A percentile compares a stretch with the other conserved stretches of the same genome.
phyloP scores from a whole-genome alignment of 2,797 vertebrate species.

The Chrysocyon brachyurus region DNA sequence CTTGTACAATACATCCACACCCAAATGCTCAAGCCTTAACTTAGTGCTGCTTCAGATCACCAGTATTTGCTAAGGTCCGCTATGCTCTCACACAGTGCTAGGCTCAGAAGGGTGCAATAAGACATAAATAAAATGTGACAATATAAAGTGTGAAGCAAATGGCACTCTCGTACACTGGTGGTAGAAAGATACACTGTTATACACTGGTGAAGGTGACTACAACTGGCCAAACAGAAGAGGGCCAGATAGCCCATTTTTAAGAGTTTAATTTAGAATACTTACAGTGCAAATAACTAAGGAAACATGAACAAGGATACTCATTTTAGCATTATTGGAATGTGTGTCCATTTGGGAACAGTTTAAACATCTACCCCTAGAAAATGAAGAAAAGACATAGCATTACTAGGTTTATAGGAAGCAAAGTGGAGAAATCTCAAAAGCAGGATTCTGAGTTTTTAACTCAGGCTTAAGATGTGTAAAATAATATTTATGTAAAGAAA shows the following conservation, averaged over 20 bases:
- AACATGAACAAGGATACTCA: neutral
- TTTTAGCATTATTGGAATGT: neutral
- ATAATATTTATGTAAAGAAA: neutral
- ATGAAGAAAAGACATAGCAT: neutral
- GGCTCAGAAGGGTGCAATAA: neutral
- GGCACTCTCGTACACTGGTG: accelerated
- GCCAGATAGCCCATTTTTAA: neutral
- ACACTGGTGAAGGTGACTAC: neutral
- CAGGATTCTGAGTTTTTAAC: neutral
- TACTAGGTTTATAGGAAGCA: neutral
- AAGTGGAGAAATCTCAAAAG: neutral
- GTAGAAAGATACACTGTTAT: neutral
- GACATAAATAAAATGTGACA: neutral
- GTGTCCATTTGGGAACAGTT: neutral
- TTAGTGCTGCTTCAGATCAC: neutral
- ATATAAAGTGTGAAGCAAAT: neutral
- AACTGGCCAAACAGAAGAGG: neutral
- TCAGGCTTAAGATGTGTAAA: neutral
- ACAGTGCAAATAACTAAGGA: neutral
- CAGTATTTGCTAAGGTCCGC: neutral
- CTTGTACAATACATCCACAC: neutral
- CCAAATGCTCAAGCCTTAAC: neutral
- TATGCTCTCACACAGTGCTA: too few relatives aligned
- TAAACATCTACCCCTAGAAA: neutral
- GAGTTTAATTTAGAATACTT: neutral